Conservation (phyloP, 53 echinoderm and acorn worm genomes). For the Mesocentrotus franciscanus region DNA sequence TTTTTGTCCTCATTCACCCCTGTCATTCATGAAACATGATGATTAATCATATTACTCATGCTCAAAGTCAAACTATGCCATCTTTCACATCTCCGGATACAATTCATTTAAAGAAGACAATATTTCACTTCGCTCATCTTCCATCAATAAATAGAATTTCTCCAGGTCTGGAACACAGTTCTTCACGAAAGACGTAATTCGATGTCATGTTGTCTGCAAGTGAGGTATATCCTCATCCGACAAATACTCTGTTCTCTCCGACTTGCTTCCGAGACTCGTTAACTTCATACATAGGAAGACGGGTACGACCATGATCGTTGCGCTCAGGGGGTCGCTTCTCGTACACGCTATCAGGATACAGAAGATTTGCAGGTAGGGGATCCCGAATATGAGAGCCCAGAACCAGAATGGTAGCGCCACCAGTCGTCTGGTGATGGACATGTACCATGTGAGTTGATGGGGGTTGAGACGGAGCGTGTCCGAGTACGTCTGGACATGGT, state of each 20-base stretch:
- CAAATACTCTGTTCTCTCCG: background rate
- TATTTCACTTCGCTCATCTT: background rate
- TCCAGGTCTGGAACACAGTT: background rate
- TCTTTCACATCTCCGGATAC: background rate
- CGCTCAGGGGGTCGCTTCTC: constrained; percentile 87
- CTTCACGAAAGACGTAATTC: background rate
- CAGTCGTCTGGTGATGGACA: constrained; percentile 76
- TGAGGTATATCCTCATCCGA: constrained; percentile 31
- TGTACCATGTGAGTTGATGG: constrained; percentile 75
- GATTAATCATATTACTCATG: background rate
- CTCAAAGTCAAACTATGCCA: background rate
- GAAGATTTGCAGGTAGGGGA: constrained; percentile 97
- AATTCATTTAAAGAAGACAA: background rate
- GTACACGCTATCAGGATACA: constrained; percentile 95
- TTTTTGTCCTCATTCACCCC: background rate
- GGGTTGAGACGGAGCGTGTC: constrained; percentile 80
- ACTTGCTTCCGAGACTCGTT: constrained; percentile 49
- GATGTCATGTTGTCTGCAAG: constrained; percentile 18
- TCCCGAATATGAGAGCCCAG: constrained; percentile 80
- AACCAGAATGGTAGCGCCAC: constrained; percentile 93
- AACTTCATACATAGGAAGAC: constrained; percentile 77
- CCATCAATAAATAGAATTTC: background rate
- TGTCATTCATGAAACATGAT: background rate
- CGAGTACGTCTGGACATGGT: constrained; percentile 81
- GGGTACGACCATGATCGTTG: constrained; percentile 82